Evolutionary conservation across 1,140 invertebrate species (phyloP).

Genomic region (Euborellia annulipes): DNA sequence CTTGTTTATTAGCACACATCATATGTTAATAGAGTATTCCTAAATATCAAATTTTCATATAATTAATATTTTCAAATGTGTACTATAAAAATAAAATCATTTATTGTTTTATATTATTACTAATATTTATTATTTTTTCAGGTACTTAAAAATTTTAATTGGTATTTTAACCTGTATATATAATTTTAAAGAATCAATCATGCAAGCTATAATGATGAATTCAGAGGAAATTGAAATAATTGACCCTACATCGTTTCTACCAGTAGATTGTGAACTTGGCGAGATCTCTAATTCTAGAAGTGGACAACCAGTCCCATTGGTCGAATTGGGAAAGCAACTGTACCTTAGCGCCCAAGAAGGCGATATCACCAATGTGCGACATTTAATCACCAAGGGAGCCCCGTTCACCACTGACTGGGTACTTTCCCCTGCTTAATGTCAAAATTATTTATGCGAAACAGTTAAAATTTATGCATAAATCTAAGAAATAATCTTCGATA

Average conservation of each 20-base stretch:
- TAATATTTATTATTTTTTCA: background rate
- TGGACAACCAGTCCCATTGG: conserved; percentile 29
- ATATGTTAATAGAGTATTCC: too few relatives aligned
- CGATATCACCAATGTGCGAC: conserved; percentile 54
- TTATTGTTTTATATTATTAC: conserved; percentile 2
- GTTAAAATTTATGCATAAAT: too few relatives aligned
- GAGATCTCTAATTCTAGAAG: background rate
- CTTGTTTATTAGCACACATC: too few relatives aligned
- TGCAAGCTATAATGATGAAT: conserved; percentile 27
- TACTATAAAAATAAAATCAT: conserved; percentile 5
- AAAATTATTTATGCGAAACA: too few relatives aligned
- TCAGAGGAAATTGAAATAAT: conserved; percentile 23
- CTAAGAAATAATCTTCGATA: too few relatives aligned
- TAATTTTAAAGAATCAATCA: conserved; percentile 15
- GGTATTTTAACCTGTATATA: background rate
- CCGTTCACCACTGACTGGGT: conserved; percentile 89
- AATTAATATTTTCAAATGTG: too few relatives aligned
- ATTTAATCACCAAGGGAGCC: conserved; percentile 71
- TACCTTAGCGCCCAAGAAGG: conserved; percentile 61
- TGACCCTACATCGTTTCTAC: conserved; percentile 24
- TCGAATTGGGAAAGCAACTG: conserved; percentile 69
- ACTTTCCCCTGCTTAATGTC: too few relatives aligned
- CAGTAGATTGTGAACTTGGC: conserved; percentile 17
- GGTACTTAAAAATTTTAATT: background rate
- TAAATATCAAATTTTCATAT: too few relatives aligned